Base-by-base conservation (phyloP, 2,113 vertebrate species). In the Rafetus swinhoei region DNA sequence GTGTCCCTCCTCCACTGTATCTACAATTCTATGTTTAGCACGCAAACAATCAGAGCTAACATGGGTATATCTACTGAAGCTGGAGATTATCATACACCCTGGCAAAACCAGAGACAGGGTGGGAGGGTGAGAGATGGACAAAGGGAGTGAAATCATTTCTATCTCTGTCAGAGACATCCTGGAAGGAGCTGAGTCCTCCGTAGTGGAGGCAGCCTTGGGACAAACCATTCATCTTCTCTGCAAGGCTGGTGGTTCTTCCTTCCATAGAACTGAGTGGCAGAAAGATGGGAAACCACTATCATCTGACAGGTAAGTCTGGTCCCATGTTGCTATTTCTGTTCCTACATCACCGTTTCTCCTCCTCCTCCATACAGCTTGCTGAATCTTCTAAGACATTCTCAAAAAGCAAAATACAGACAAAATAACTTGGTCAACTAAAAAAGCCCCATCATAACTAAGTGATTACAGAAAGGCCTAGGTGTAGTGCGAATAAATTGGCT, bases 201-300 rank as follows among this genome's bases (percentile, higher is more conserved):
- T 97, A 39, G 98, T 99, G 94, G 99, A 99, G 89, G 99, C 98
- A 13, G 87, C 90, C 0, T 89, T 94, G 56, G 99, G 99, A 39
- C 99, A 99, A 97, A 98, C 94, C 1, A 97, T 99, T 13, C 98
- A 98, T 77, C 97, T 99, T 93, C 97, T 98, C 85, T 99, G 99
- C 96, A 98, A 98, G 54, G 97, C 97, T 1, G 97, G 94, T 1
- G 54, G 96, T 10, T 98, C 98, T 39, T 97, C 94, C 6, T 97
- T 97, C 3, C 92, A 98, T 45, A 93, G 87, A 8, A 97, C 98
- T 72, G 98, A 98, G 90, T 99, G 99, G 99, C 98, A 98, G 92
- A 98, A 98, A 95, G 99, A 99, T 0, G 97, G 98, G 12, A 57
- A 5, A n/a, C 96, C 97, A 0, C 35, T 99, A 81, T 98, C 98